Conservation (phyloP, 1,140 invertebrate genomes). For the Oryzaephilus surinamensis region DNA sequence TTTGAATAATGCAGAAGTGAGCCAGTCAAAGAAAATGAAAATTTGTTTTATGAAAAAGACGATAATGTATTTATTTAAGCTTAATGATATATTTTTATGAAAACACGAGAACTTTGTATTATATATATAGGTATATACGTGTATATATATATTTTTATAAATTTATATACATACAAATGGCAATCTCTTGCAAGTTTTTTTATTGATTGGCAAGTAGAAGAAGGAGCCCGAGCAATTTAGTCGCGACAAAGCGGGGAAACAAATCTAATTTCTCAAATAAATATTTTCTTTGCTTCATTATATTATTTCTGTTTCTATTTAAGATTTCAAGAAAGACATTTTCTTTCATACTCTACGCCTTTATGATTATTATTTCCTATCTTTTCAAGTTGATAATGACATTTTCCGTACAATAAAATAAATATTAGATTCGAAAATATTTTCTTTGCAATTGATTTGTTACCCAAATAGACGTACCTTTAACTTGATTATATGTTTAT, state of each 20-base stretch:
- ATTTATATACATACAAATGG: slow-evolving; percentile 26
- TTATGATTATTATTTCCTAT: slow-evolving; percentile 30
- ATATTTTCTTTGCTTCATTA: slow-evolving; percentile 35
- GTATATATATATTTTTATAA: too few species aligned
- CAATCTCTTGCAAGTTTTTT: slow-evolving; percentile 20
- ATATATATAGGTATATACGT: too few species aligned
- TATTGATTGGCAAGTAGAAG: slow-evolving; percentile 22
- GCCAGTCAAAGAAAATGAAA: background rate
- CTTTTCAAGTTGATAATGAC: too few species aligned
- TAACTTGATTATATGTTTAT: too few species aligned
- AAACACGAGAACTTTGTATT: too few species aligned
- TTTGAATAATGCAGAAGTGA: slow-evolving; percentile 19
- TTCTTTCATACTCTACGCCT: slow-evolving; percentile 25
- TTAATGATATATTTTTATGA: slow-evolving; percentile 25
- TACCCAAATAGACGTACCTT: too few species aligned
- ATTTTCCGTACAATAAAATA: too few species aligned
- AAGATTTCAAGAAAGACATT: slow-evolving; percentile 22
- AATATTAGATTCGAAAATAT: too few species aligned
- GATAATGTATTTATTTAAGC: slow-evolving; percentile 20
- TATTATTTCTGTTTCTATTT: slow-evolving; percentile 35
- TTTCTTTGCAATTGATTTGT: too few species aligned
- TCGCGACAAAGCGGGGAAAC: slow-evolving; percentile 28
- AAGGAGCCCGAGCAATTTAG: slow-evolving; percentile 17
- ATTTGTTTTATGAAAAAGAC: slow-evolving; percentile 18
- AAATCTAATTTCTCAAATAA: slow-evolving; percentile 37